These are phyloP conservation scores for Morone chrysops DNA, from an alignment of 2,113 vertebrate genomes.

Conservation along the genomic window DNA sequence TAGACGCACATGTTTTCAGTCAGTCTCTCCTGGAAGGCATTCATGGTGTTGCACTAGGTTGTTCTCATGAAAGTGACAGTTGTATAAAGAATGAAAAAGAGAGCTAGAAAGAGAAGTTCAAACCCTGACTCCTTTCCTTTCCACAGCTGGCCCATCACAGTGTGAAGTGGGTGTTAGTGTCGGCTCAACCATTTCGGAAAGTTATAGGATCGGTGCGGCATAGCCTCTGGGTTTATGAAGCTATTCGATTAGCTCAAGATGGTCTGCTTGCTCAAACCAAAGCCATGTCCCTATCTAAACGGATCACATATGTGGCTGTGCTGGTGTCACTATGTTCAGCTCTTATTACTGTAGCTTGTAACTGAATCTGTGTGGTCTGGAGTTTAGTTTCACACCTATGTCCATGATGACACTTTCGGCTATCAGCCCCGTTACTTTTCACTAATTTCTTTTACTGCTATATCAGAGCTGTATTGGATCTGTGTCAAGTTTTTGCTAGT, in stretches of 20 bases:
- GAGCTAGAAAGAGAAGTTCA: background rate
- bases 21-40: background rate
- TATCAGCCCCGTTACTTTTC: background rate
- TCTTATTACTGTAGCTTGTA: too few species aligned
- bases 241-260: background rate
- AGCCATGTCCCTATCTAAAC: background rate
- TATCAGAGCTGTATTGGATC: background rate
- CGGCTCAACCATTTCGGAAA: background rate
- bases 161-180: background rate
- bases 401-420: background rate
- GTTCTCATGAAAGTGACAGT: background rate
- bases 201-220: background rate
- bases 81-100: background rate
- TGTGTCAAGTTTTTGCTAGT: background rate
- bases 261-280: background rate
- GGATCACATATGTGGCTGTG: background rate
- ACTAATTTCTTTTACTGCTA: background rate
- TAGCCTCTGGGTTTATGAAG: background rate
- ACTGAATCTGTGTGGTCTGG: background rate
- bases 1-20: background rate
- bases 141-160: background rate
- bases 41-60: background rate
- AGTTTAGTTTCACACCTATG: background rate
- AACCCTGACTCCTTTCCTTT: background rate
- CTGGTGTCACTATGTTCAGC: background rate